Conservation (phyloP, 2,888 invertebrate species). For the Allophyes oxyacanthae region DNA sequence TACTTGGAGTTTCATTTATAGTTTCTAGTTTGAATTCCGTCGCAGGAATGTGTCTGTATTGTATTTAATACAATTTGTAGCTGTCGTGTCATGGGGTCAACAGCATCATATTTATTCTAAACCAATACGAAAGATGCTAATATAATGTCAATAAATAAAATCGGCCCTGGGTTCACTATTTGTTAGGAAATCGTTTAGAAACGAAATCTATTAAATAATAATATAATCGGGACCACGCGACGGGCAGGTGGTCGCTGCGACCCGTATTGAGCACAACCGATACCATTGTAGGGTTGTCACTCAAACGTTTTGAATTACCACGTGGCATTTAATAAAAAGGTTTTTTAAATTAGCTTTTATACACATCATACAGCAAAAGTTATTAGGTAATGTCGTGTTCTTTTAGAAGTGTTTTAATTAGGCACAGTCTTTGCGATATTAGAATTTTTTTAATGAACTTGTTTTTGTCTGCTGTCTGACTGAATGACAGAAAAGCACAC, state of each 20-base stretch:
- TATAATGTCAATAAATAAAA: constrained; percentile 24
- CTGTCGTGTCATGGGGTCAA: not conserved
- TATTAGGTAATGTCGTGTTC: no score
- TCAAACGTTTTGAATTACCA: constrained; percentile 29
- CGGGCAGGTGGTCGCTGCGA: constrained; percentile 56
- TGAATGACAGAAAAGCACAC: no score
- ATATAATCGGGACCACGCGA: constrained; percentile 48
- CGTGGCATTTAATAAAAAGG: constrained; percentile 26
- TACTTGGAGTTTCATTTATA: no score
- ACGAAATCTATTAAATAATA: constrained; percentile 43
- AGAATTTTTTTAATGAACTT: no score
- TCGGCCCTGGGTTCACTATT: not conserved
- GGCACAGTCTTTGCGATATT: no score
- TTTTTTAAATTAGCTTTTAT: constrained; percentile 16
- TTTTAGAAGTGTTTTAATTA: no score
- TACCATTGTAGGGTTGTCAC: constrained; percentile 47
- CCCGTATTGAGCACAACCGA: constrained; percentile 35
- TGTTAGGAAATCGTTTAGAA: constrained; percentile 21
- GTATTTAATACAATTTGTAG: not conserved
- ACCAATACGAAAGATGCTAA: constrained; percentile 3
- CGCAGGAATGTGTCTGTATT: no score
- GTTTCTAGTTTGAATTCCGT: no score
- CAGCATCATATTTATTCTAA: not conserved
- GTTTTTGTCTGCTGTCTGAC: no score
- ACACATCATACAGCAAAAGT: not conserved